Percentiles rank a stretch among this genome's conserved stretches.
phyloP scores from a whole-genome alignment of 2,797 vertebrate genomes.

The Tragelaphus oryx region DNA sequence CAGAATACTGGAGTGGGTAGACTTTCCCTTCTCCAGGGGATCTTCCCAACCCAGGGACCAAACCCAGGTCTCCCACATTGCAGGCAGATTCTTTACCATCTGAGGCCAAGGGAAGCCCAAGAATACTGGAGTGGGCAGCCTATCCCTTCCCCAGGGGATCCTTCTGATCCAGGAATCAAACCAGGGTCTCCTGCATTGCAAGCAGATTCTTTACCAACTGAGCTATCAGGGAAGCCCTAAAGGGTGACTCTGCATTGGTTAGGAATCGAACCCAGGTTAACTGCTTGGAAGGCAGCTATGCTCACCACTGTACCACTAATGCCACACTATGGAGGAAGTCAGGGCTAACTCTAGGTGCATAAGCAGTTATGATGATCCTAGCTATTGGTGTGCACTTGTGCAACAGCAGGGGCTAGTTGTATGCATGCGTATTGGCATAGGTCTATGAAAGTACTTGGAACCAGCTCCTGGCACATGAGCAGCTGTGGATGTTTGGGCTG shows the following conservation, averaged over 20 bases:
- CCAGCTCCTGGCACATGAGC: neutral
- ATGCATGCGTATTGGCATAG: neutral
- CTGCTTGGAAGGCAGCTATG: slow-evolving; percentile 84
- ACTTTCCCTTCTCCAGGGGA: too few relatives aligned
- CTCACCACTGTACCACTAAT: slow-evolving; percentile 83
- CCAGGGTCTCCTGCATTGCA: neutral
- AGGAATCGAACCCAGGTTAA: slow-evolving; percentile 87
- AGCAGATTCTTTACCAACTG: neutral
- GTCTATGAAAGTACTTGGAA: neutral
- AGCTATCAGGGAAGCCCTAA: neutral
- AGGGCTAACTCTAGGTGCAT: neutral
- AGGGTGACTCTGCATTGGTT: neutral
- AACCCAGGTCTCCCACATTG: neutral
- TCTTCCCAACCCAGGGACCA: too few relatives aligned
- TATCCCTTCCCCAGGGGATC: neutral
- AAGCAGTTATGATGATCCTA: neutral
- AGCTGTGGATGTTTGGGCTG: neutral
- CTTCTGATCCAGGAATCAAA: neutral
- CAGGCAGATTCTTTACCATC: neutral
- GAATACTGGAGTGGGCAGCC: neutral
- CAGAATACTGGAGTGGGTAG: too few relatives aligned
- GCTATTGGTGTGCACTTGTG: neutral
- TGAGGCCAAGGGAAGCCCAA: neutral
- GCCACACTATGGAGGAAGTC: neutral
- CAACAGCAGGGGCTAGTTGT: neutral